A percentile compares a stretch with the other conserved stretches of the same genome.
Evolutionary conservation across 1,140 invertebrate species (phyloP).

Genomic region (Megalopta genalis): DNA sequence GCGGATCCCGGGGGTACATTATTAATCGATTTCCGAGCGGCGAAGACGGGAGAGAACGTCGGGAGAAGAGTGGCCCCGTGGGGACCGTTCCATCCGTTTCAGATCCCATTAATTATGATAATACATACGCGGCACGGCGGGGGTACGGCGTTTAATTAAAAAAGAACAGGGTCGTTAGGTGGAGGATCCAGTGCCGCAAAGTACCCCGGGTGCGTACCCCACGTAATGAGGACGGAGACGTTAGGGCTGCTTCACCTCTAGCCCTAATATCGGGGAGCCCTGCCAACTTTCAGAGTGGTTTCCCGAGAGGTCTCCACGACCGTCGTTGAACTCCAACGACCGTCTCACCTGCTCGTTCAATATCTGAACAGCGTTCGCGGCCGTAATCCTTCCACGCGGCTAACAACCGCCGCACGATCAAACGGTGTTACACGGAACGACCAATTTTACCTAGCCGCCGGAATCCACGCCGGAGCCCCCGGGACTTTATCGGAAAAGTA

Average conservation of each 20-base stretch:
- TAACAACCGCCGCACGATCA: slow-evolving; percentile 29
- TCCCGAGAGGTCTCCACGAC: slow-evolving; percentile 43
- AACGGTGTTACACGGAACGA: slow-evolving; percentile 10
- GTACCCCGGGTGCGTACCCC: slow-evolving; percentile 35
- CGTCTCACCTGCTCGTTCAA: slow-evolving; percentile 44
- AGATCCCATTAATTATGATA: slow-evolving; percentile 17
- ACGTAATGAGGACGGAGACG: slow-evolving; percentile 51
- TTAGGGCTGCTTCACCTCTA: slow-evolving; percentile 53
- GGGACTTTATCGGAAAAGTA: neutral
- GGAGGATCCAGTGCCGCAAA: slow-evolving; percentile 19
- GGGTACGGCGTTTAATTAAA: slow-evolving; percentile 26
- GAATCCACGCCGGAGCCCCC: neutral
- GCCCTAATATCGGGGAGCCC: slow-evolving; percentile 43
- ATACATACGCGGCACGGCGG: neutral
- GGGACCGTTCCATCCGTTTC: neutral
- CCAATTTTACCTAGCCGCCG: neutral
- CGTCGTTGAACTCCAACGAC: slow-evolving; percentile 49
- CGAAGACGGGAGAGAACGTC: neutral
- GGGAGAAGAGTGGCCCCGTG: neutral
- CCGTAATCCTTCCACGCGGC: slow-evolving; percentile 21
- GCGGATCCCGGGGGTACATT: neutral
- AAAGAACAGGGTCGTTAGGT: slow-evolving; percentile 24
- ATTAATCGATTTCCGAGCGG: neutral
- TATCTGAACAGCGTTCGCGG: slow-evolving; percentile 30
- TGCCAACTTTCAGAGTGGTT: slow-evolving; percentile 55